phyloP scores from a whole-genome alignment of 2,113 vertebrate species.

The Ptilorrhoa leucosticta region DNA sequence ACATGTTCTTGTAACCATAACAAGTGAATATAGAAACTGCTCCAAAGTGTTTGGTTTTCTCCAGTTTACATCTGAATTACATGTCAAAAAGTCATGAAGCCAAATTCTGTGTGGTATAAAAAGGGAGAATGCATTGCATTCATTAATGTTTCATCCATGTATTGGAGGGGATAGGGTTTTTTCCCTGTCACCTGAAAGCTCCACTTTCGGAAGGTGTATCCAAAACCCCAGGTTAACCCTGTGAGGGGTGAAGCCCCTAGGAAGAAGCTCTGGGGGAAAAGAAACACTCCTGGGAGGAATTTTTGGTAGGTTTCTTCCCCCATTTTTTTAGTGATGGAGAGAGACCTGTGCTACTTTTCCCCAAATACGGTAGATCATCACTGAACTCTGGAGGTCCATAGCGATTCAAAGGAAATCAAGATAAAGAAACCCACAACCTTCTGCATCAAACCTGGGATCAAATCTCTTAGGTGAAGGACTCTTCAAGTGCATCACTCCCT shows the following conservation, averaged over 20 bases:
- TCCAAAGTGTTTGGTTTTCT: not conserved
- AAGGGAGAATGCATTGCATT: not conserved
- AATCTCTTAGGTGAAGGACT: not conserved
- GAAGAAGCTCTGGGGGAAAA: not conserved
- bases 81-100: not conserved
- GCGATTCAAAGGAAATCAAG: not conserved
- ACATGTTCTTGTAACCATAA: not conserved
- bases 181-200: not conserved
- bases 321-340: not conserved
- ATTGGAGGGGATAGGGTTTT: not conserved
- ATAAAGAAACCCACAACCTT: not conserved
- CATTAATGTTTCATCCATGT: not conserved
- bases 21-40: not conserved
- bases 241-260: not conserved
- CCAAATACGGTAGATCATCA: not conserved
- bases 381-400: not conserved
- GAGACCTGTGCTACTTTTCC: not conserved
- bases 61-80: not conserved
- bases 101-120: not conserved
- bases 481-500: not conserved
- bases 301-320: not conserved
- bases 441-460: not conserved
- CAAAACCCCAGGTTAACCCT: not conserved
- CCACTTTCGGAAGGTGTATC: not conserved
- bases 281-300: accelerated